phyloP scores from a whole-genome alignment of 2,797 vertebrate genomes.

The Aeoliscus strigatus region DNA sequence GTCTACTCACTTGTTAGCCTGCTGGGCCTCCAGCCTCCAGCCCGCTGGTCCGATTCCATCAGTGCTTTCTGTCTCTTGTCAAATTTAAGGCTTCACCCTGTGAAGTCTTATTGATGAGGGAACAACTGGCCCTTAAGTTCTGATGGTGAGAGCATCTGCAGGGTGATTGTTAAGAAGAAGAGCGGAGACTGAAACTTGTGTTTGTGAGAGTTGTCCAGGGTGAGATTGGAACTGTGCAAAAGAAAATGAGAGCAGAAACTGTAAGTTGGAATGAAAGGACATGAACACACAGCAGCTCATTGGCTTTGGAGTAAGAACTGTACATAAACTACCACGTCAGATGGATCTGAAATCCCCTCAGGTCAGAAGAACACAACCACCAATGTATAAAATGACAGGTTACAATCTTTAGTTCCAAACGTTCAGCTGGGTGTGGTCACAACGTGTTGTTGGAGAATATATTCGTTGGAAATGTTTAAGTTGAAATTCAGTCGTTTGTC shows the following conservation, averaged over 20 bases:
- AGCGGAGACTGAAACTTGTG: constrained; percentile 30
- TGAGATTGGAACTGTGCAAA: constrained; percentile 4
- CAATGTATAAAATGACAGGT: too few relatives aligned
- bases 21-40: constrained; percentile 31
- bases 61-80: constrained; percentile 44
- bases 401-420: too few relatives aligned
- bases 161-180: constrained; percentile 59
- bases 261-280: constrained; percentile 8
- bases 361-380: too few relatives aligned
- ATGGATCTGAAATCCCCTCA: too few relatives aligned
- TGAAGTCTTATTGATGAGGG: constrained; percentile 43
- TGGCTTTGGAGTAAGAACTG: neutral
- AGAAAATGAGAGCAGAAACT: constrained; percentile 14
- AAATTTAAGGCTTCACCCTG: constrained; percentile 47
- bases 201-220: constrained; percentile 25
- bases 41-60: constrained; percentile 49
- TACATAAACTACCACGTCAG: too few relatives aligned
- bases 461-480: too few relatives aligned
- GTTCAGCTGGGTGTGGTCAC: too few relatives aligned
- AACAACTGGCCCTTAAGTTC: constrained; percentile 35
- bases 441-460: too few relatives aligned
- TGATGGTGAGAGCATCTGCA: constrained; percentile 41
- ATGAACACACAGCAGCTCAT: constrained; percentile 4
- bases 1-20: constrained; percentile 53
- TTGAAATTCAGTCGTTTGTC: too few relatives aligned